A percentile compares a stretch with the other conserved stretches of the same genome.
Conservation (phyloP, 1,140 invertebrate genomes). For the Oedothorax gibbosus region DNA sequence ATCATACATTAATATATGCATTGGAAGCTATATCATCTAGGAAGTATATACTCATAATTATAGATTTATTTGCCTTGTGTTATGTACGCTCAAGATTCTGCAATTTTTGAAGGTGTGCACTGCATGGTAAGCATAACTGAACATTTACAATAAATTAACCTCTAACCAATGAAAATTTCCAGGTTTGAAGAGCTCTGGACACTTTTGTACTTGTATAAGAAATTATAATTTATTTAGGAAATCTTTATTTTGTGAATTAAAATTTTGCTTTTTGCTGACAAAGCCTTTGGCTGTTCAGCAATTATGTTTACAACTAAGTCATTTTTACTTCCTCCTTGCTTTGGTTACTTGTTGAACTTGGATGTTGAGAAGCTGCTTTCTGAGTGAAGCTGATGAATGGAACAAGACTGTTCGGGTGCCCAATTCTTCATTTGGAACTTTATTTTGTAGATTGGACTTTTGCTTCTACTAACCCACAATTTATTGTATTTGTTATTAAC, state of each 20-base stretch:
- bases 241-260: conserved; percentile 11
- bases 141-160: background rate
- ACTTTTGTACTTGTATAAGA: background rate
- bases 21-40: conserved; percentile 45
- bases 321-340: conserved; percentile 21
- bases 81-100: conserved; percentile 31
- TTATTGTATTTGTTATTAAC: conserved; percentile 11
- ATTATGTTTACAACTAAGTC: conserved; percentile 28
- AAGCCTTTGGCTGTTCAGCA: conserved; percentile 18
- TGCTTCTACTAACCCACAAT: conserved; percentile 28
- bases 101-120: background rate
- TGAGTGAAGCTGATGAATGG: conserved; percentile 21
- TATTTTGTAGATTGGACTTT: conserved; percentile 7
- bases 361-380: background rate
- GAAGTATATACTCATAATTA: conserved; percentile 17
- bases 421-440: background rate
- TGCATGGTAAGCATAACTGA: background rate
- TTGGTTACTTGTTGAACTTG: conserved; percentile 27
- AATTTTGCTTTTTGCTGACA: conserved; percentile 13
- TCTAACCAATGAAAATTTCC: background rate
- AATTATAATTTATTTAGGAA: background rate
- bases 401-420: background rate
- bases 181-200: no score
- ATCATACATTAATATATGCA: conserved; percentile 40
- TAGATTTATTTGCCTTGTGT: conserved; percentile 36